Evolutionary conservation across 2,888 invertebrate genomes (phyloP).

Genomic region (Yponomeuta evonymella): DNA sequence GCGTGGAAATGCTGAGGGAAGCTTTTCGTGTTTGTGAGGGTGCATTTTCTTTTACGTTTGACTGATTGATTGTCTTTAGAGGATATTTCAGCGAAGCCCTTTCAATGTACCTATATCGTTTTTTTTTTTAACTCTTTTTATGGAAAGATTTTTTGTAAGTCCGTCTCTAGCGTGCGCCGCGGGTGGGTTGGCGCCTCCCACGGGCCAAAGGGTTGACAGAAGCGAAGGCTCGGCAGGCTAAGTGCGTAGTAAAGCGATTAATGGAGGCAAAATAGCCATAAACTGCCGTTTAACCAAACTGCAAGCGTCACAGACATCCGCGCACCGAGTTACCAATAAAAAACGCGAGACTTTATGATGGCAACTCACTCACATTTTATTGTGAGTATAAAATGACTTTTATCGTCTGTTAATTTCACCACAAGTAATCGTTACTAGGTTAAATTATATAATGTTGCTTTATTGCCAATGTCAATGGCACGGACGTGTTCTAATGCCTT

Average conservation of each 20-base stretch:
- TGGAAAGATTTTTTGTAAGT: not conserved
- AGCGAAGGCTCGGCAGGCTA: slow-evolving; percentile 44
- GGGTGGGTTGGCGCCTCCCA: not conserved
- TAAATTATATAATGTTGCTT: slow-evolving; percentile 66
- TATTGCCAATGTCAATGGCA: slow-evolving; percentile 58
- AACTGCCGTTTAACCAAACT: slow-evolving; percentile 76
- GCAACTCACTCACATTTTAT: slow-evolving; percentile 76
- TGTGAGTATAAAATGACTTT: slow-evolving; percentile 77
- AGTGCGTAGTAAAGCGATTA: slow-evolving; percentile 74
- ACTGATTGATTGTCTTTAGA: not conserved
- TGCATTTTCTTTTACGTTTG: not conserved
- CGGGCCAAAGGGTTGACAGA: slow-evolving; percentile 51
- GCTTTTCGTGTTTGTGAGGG: not conserved
- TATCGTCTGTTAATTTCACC: slow-evolving; percentile 76
- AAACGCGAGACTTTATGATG: slow-evolving; percentile 76
- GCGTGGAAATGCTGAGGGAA: not conserved
- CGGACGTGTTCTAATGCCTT: slow-evolving; percentile 44
- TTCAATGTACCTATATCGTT: not conserved
- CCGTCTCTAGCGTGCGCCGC: not conserved
- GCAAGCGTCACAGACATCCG: slow-evolving; percentile 68
- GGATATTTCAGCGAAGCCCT: not conserved
- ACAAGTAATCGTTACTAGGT: slow-evolving; percentile 72
- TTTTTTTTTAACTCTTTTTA: not conserved
- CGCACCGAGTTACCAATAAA: slow-evolving; percentile 68
- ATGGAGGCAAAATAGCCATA: slow-evolving; percentile 75